Evolutionary conservation across 2,888 invertebrate species (phyloP).

Genomic region (Troides oblongomaculatus): DNA sequence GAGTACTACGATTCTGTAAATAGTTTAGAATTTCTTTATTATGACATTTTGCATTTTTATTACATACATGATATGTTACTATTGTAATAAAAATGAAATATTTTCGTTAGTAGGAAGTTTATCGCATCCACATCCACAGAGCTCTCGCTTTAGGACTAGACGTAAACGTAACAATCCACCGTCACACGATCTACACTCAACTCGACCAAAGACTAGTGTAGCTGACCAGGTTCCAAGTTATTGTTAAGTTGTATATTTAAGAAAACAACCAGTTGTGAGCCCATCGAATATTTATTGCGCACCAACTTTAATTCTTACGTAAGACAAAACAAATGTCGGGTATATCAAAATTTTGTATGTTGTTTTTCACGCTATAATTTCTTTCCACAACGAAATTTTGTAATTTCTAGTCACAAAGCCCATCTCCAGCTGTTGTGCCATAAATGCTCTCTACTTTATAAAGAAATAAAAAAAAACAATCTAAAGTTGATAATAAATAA

Average conservation of each 20-base stretch:
- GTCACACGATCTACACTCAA: slow-evolving; percentile 60
- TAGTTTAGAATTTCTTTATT: too few species aligned
- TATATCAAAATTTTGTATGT: neutral
- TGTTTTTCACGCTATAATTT: slow-evolving; percentile 35
- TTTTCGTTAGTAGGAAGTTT: neutral
- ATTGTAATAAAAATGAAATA: neutral
- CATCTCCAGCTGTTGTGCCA: slow-evolving; percentile 60
- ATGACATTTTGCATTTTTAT: too few species aligned
- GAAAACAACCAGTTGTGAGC: slow-evolving; percentile 30
- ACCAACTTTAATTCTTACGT: neutral
- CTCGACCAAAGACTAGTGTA: slow-evolving; percentile 70
- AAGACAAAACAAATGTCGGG: neutral
- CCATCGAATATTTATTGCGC: slow-evolving; percentile 33
- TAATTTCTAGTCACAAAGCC: slow-evolving; percentile 63
- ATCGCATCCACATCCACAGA: too few species aligned
- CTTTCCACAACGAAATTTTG: slow-evolving; percentile 42
- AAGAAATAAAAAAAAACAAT: slow-evolving; percentile 43
- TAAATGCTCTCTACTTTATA: slow-evolving; percentile 53
- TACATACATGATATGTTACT: neutral
- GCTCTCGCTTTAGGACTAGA: too few species aligned
- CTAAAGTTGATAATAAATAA: slow-evolving; percentile 33
- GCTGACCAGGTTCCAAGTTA: slow-evolving; percentile 42
- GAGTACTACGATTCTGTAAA: too few species aligned
- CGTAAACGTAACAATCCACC: slow-evolving; percentile 30
- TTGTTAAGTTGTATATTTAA: slow-evolving; percentile 31